Conservation (phyloP, 2,888 invertebrate species). For the Calliopum simillimum region DNA sequence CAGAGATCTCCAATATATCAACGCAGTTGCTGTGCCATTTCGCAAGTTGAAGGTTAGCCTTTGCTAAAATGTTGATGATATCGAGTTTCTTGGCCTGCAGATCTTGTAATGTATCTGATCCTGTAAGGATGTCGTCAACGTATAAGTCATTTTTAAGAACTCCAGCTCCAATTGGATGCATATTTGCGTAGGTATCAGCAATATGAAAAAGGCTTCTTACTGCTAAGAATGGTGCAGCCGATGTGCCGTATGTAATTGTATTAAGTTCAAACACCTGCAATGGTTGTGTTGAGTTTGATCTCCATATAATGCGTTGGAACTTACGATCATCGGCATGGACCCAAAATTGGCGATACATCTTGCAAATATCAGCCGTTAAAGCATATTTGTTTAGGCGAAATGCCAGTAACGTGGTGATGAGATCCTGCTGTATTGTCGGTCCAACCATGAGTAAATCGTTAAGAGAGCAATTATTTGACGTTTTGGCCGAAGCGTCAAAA, state of each 20-base stretch:
- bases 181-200: slow-evolving; percentile 20
- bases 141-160: slow-evolving; percentile 6
- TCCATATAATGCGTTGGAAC: slow-evolving; percentile 37
- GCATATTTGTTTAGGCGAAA: slow-evolving; percentile 34
- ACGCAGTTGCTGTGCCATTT: too few relatives aligned
- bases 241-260: slow-evolving; percentile 37
- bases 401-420: slow-evolving; percentile 27
- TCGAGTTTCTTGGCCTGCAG: slow-evolving; percentile 8
- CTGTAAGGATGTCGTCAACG: slow-evolving; percentile 25
- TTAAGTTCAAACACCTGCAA: slow-evolving; percentile 32
- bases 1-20: too few relatives aligned
- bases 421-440: slow-evolving; percentile 40
- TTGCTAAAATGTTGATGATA: slow-evolving; percentile 4
- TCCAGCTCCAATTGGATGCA: slow-evolving; percentile 1
- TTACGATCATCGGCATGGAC: slow-evolving; percentile 26
- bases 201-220: slow-evolving; percentile 24
- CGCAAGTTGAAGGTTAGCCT: too few relatives aligned
- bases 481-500: slow-evolving; percentile 36
- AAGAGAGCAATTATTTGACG: slow-evolving; percentile 36
- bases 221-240: slow-evolving; percentile 39
- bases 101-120: background rate
- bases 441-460: slow-evolving; percentile 42
- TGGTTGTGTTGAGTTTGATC: slow-evolving; percentile 18
- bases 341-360: slow-evolving; percentile 36
- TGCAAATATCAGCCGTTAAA: slow-evolving; percentile 31